phyloP scores from a whole-genome alignment of 2,797 vertebrate species.

The Protonibea diacanthus region DNA sequence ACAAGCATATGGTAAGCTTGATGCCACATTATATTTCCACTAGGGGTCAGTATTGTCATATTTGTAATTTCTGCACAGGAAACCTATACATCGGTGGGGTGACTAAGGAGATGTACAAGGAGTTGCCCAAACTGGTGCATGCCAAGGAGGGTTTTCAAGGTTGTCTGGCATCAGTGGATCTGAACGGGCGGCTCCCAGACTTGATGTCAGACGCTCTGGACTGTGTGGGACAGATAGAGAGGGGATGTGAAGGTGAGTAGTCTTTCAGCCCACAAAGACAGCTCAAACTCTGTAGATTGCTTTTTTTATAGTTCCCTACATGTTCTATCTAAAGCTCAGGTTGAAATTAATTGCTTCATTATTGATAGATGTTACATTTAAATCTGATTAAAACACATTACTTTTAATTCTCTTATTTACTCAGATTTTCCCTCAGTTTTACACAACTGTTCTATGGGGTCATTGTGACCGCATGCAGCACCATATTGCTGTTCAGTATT shows the following conservation, averaged over 20 bases:
- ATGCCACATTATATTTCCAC: constrained; percentile 56
- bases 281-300: background rate
- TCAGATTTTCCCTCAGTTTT: background rate
- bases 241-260: constrained; percentile 95
- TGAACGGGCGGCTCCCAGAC: constrained; percentile 96
- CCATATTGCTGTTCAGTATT: constrained; percentile 1
- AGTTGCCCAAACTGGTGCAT: constrained; percentile 94
- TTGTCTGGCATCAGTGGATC: constrained; percentile 95
- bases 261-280: background rate
- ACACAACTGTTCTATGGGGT: constrained; percentile 5
- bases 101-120: constrained; percentile 95
- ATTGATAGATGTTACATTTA: background rate
- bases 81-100: constrained; percentile 95
- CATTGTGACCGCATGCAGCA: background rate
- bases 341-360: background rate
- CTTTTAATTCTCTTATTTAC: background rate
- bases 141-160: constrained; percentile 98
- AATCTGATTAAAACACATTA: background rate
- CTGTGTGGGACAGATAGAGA: constrained; percentile 97
- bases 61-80: constrained; percentile 81
- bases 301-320: background rate
- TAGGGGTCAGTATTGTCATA: constrained; percentile 75
- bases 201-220: constrained; percentile 95
- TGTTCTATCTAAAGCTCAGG: background rate
- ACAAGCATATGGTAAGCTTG: background rate